Conservation (phyloP, 2,797 vertebrate genomes). For the Amphiprion clarkii region DNA sequence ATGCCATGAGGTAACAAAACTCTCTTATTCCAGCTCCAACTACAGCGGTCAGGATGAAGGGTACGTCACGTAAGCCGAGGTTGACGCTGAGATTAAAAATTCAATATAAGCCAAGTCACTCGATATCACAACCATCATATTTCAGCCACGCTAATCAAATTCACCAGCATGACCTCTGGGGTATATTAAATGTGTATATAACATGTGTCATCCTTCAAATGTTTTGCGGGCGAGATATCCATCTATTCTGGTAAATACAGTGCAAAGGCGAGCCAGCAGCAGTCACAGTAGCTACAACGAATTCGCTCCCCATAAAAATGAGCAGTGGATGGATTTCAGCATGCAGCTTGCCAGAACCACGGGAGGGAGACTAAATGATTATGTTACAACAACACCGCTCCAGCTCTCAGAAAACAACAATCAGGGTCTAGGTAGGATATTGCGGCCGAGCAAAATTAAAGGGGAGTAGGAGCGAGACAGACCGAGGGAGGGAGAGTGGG, state of each 20-base stretch:
- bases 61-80: conserved; percentile 27
- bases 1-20: background rate
- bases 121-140: conserved; percentile 63
- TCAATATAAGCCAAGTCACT: conserved; percentile 64
- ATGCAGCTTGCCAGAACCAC: conserved; percentile 70
- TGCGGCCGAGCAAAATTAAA: conserved; percentile 69
- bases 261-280: conserved; percentile 54
- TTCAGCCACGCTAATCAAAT: conserved; percentile 72
- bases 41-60: conserved; percentile 33
- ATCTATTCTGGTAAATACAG: conserved; percentile 61
- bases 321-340: conserved; percentile 73
- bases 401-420: conserved; percentile 72
- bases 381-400: conserved; percentile 74
- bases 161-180: conserved; percentile 68
- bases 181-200: conserved; percentile 69
- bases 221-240: conserved; percentile 56
- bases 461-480: conserved; percentile 65
- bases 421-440: conserved; percentile 66
- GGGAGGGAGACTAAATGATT: conserved; percentile 81
- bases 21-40: background rate
- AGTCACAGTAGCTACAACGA: conserved; percentile 55
- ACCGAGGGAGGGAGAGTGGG: conserved; percentile 44
- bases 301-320: conserved; percentile 75
- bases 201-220: conserved; percentile 67
- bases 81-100: conserved; percentile 64